Evolutionary conservation across 2,113 vertebrate species (phyloP).

Genomic region (Perccottus glenii): DNA sequence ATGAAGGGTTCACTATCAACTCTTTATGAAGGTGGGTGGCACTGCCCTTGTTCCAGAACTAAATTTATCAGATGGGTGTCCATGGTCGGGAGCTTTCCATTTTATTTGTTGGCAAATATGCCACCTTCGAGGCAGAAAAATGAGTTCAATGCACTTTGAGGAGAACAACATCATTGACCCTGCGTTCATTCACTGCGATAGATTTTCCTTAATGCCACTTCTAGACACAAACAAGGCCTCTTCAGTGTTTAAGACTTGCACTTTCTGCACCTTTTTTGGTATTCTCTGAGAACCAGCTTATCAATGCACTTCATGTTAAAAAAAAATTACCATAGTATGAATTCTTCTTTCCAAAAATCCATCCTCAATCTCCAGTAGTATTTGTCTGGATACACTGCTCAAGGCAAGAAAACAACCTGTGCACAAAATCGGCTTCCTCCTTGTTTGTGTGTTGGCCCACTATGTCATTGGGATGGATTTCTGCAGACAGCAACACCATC

Average conservation of each 20-base stretch:
- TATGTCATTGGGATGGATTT: conserved; percentile 46
- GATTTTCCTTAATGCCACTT: conserved; percentile 58
- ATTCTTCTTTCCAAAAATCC: conserved; percentile 16
- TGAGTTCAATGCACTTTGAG: conserved; percentile 62
- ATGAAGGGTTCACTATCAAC: conserved; percentile 46
- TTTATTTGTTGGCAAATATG: conserved; percentile 65
- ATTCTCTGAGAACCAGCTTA: conserved; percentile 49
- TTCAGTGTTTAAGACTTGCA: conserved; percentile 59
- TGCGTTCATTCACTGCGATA: conserved; percentile 56
- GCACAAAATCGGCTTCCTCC: neutral
- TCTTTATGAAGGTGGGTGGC: conserved; percentile 59
- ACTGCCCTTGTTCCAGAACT: conserved; percentile 69
- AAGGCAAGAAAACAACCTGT: conserved; percentile 14
- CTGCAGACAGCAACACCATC: conserved; percentile 33
- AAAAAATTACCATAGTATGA: conserved; percentile 39
- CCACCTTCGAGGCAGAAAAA: conserved; percentile 70
- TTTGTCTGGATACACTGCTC: conserved; percentile 1
- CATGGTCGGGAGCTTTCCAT: conserved; percentile 61
- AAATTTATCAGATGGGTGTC: conserved; percentile 71
- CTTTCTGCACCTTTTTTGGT: conserved; percentile 44
- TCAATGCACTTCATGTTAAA: conserved; percentile 35
- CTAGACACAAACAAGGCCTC: conserved; percentile 47
- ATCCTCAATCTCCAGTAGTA: conserved; percentile 8
- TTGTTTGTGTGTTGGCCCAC: conserved; percentile 5
- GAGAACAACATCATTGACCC: conserved; percentile 75